Conservation (phyloP, 2,888 invertebrate genomes). For the Campoplex capitator region DNA sequence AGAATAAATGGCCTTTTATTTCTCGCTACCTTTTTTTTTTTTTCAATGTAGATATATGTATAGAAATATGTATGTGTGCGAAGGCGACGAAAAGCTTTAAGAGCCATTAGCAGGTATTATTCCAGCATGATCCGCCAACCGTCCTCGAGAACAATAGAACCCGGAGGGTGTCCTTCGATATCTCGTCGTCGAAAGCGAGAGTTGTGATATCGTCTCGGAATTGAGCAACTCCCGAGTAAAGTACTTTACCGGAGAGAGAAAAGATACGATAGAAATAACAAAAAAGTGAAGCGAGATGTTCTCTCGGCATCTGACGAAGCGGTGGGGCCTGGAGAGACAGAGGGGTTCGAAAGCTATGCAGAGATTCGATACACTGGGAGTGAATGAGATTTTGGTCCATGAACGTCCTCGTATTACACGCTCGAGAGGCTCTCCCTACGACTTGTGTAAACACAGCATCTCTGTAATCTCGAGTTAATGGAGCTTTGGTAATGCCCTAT, state of each 20-base stretch:
- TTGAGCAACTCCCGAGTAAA: conserved; percentile 69
- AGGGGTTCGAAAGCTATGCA: conserved; percentile 55
- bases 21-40: not conserved
- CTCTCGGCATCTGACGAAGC: not conserved
- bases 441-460: conserved; percentile 79
- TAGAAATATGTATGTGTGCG: conserved; percentile 12
- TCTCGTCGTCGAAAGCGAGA: conserved; percentile 71
- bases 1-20: conserved; percentile 43
- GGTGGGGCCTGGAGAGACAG: not conserved
- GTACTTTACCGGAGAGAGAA: conserved; percentile 22
- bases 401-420: conserved; percentile 74
- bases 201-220: conserved; percentile 70
- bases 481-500: conserved; percentile 73
- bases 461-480: conserved; percentile 82
- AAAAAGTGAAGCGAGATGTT: conserved; percentile 70
- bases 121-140: conserved; percentile 76
- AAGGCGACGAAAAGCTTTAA: conserved; percentile 65
- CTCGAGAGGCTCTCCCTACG: conserved; percentile 75
- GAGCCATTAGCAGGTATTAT: conserved; percentile 81
- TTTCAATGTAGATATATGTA: not conserved
- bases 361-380: conserved; percentile 48
- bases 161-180: conserved; percentile 51
- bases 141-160: conserved; percentile 76
- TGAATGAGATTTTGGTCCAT: conserved; percentile 53
- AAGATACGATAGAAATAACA: conserved; percentile 45